Base-by-base conservation (phyloP, 1,140 invertebrate species). In the Hypsibius dujardini region DNA sequence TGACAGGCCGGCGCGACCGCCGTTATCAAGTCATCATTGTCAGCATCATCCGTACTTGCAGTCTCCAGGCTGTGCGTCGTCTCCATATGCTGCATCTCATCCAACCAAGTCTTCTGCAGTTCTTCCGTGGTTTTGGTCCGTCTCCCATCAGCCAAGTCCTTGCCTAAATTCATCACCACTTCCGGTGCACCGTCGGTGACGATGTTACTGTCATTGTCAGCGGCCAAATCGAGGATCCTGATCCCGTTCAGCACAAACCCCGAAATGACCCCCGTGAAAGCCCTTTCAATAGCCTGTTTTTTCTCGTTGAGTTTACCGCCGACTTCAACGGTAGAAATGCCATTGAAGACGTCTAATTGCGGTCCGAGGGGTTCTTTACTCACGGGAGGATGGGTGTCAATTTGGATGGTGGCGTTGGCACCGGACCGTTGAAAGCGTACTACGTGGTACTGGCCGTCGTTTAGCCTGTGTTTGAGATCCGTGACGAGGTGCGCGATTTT, bases 371-470 rank as follows among this genome's bases (percentile, higher is more conserved):
- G 78, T 47, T 75, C 74, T 72, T 78, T 79, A 0, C 69, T 72
- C 56, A 75, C 74, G 46, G 73, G 70, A 47, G 73, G 72, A 75
- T 89, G 89, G 77, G 93, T 89, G 75, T 97, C 92, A 2, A 97
- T 80, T 79, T 95, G 91, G 40, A 97, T 81, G 0, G 92, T 90
- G 2, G 91, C 88, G 76, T 94, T 92, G 47, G 90, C 86, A 47
- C 91, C 92, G 47, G 86, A 87, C 71, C 92, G 83, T 2, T 87
- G 90, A 77, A 95, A 94, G 75, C 89, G 82, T 0, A 95, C 85
- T 15, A 95, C 89, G 79, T 97, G 92, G 79, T 95, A 95, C 56
- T 87, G 84, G 73, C 92, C 91, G 75, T 97, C 92, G 77, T 94
- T 92, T 0, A 95, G 89, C 79, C 89, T 87, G 1, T 89, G 84